Evolutionary conservation across 1,140 invertebrate species (phyloP), one percentile per base, ranked within the genome.

Genomic region (Bombus affinis): DNA sequence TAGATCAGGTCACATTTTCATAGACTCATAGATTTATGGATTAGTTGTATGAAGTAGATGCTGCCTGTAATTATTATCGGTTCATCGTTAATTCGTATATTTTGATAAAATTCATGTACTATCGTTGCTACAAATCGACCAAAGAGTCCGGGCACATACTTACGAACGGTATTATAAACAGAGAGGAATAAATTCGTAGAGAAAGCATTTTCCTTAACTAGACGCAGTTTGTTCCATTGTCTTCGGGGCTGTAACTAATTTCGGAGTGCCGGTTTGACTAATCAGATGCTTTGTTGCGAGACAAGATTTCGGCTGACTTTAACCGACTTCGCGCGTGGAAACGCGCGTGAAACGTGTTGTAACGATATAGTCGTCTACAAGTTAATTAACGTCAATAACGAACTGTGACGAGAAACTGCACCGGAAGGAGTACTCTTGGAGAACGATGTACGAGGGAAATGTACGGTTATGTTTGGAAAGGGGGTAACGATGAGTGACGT

Each of bases 391-490:
- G 57, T 18, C 53, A 44, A 62, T 77, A 62, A 59, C 10, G 57
- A 42, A 57, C 47, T 35, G 75, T 37, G 57, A 47, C 37, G 32
- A 28, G 35, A 10, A 15, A n/a, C 15, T 13, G 35, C 35, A 57
- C 25, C 37, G 75, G 75, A 57, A 39, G 57, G 74, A 32, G 32
- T 15, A 28, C 47, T 35, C 13, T 76, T 15, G 74, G 47, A 25
- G 47, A 59, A 37, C 32, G 32, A 9, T 15, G 47, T 37, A n/a
- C n/a, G 15, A 44, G 6, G 71, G 42, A 73, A 47, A 73, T 32
- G 71, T 32, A 47, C n/a, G 42, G 71, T 73, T 73, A 73, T 73
- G 71, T 73, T 73, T 73, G 71, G 42, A 73, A 73, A 73, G n/a
- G 15, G n/a, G 42, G 42, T 73, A 47, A 73, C 42, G 71, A 73